Evolutionary conservation across 2,113 vertebrate genomes (phyloP).

Genomic region (Xerus inauris): DNA sequence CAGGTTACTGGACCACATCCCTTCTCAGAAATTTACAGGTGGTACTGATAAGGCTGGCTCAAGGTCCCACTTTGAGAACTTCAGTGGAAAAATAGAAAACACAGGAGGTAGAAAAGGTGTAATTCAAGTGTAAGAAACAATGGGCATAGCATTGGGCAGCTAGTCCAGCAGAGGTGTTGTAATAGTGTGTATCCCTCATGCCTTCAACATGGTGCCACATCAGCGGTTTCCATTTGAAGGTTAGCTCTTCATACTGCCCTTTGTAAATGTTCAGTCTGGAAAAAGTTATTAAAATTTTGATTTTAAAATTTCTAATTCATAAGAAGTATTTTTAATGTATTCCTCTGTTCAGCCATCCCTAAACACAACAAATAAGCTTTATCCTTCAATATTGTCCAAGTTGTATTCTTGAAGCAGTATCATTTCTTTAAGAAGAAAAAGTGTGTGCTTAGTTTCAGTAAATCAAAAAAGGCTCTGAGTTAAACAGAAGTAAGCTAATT

Average conservation of each 20-base stretch:
- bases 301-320: not conserved
- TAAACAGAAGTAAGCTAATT: not conserved
- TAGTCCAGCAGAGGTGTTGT: not conserved
- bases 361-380: not conserved
- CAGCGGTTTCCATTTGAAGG: not conserved
- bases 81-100: not conserved
- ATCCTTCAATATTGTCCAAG: not conserved
- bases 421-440: constrained; percentile 10
- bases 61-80: not conserved
- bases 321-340: not conserved
- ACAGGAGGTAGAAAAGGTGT: not conserved
- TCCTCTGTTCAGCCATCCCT: not conserved
- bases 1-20: not conserved
- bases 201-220: not conserved
- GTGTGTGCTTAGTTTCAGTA: not conserved
- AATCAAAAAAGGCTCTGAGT: not conserved
- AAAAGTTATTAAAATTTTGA: not conserved
- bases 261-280: not conserved
- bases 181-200: not conserved
- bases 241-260: not conserved
- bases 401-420: not conserved
- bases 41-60: not conserved
- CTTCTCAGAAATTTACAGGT: not conserved
- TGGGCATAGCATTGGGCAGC: not conserved
- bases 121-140: not conserved